These are phyloP conservation scores for Aplodontia rufa DNA, from an alignment of 2,113 vertebrate species.

Conservation along the genomic window DNA sequence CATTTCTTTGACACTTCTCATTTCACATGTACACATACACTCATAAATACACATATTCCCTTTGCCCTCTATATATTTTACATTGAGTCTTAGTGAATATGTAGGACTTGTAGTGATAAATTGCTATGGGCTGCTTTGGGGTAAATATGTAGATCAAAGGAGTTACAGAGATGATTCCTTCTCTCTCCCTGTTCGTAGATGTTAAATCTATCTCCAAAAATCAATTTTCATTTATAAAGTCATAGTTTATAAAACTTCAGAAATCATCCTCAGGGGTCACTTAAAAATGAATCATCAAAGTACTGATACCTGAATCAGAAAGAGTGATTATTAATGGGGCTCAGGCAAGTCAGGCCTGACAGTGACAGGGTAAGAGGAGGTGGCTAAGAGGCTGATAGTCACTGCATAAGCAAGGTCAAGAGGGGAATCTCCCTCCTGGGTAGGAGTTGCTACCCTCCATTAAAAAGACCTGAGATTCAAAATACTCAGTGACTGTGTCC, in stretches of 20 bases:
- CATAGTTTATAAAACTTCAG: slow-evolving; percentile 21
- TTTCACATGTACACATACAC: neutral
- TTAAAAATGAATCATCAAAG: slow-evolving; percentile 11
- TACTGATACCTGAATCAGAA: slow-evolving; percentile 17
- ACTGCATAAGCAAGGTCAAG: neutral
- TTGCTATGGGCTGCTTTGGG: neutral
- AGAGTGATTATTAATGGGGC: neutral
- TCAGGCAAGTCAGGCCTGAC: neutral
- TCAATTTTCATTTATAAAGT: slow-evolving; percentile 56
- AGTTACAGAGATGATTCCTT: neutral
- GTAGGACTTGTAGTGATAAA: neutral
- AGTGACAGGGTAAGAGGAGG: neutral
- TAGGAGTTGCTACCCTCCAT: neutral
- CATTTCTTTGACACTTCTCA: neutral
- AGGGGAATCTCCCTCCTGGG: neutral
- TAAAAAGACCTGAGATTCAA: neutral
- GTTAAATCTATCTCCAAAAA: slow-evolving; percentile 40
- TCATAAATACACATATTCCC: neutral
- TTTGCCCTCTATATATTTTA: neutral
- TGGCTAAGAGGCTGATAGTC: neutral
- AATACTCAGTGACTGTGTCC: neutral
- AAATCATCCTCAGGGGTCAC: slow-evolving; percentile 1
- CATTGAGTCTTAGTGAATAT: neutral
- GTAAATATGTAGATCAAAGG: neutral
- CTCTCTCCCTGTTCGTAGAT: neutral